A percentile compares a stretch with the other conserved stretches of the same genome.
phyloP scores from a whole-genome alignment of 2,888 invertebrate species.

The Temnothorax unifasciatus region DNA sequence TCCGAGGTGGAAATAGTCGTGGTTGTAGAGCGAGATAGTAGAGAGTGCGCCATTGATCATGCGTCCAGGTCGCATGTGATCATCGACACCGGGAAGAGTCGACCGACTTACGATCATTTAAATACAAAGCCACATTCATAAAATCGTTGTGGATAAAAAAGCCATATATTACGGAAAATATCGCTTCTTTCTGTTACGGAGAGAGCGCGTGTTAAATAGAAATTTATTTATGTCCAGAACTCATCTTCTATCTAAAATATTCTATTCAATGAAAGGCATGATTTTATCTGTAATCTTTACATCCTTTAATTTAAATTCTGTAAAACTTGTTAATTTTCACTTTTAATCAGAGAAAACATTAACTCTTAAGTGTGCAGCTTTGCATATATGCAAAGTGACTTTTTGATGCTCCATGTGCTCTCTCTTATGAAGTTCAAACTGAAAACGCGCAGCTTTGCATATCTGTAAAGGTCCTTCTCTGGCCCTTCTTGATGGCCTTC shows the following conservation, averaged over 20 bases:
- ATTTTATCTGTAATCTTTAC: conserved; percentile 23
- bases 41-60: conserved; percentile 34
- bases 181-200: not conserved
- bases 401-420: no score
- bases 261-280: not conserved
- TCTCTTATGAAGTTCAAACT: no score
- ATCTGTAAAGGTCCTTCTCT: no score
- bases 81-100: conserved; percentile 20
- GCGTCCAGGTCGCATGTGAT: conserved; percentile 16
- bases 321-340: not conserved
- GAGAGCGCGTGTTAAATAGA: not conserved
- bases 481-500: no score
- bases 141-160: conserved; percentile 4
- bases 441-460: no score
- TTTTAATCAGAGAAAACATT: not conserved
- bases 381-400: no score
- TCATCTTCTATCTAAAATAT: conserved; percentile 3
- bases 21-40: conserved; percentile 31
- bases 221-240: not conserved
- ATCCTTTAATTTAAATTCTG: not conserved
- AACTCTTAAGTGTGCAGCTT: no score
- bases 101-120: conserved; percentile 37
- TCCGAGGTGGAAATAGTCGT: conserved; percentile 53
- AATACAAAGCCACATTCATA: conserved; percentile 29
- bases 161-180: not conserved